Evolutionary conservation across 2,797 vertebrate species (phyloP).

Genomic region (Chrosomus eos): DNA sequence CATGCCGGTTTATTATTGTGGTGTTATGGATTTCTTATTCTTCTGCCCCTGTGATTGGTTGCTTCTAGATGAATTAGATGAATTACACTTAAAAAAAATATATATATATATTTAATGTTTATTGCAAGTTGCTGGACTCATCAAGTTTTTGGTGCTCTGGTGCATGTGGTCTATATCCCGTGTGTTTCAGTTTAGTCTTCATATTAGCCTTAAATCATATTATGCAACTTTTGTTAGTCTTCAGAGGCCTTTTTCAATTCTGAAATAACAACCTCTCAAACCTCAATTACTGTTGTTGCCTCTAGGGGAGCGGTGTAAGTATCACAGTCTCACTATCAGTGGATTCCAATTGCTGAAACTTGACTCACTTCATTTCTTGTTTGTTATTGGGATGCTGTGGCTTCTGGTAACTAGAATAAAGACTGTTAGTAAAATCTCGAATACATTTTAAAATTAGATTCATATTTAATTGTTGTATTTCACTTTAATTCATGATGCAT

Average conservation of each 20-base stretch:
- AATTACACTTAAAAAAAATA: no score
- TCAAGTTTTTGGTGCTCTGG: conserved; percentile 3
- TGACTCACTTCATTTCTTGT: conserved; percentile 12
- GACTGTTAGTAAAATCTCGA: not conserved
- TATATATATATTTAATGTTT: not conserved
- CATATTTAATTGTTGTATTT: not conserved
- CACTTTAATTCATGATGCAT: not conserved
- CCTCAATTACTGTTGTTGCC: conserved; percentile 12
- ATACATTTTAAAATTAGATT: not conserved
- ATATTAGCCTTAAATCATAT: conserved; percentile 25
- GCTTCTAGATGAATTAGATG: not conserved
- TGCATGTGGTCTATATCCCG: conserved; percentile 20
- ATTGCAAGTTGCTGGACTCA: not conserved
- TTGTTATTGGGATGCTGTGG: not conserved
- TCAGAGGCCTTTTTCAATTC: conserved; percentile 4
- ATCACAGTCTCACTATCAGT: not conserved
- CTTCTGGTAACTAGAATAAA: not conserved
- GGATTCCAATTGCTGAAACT: conserved; percentile 11
- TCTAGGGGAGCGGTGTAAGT: not conserved
- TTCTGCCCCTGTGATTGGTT: not conserved
- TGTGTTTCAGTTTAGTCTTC: conserved; percentile 9
- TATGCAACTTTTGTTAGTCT: conserved; percentile 22
- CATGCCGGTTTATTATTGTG: not conserved
- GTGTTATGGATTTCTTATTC: not conserved
- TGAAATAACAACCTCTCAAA: conserved; percentile 20